Base-by-base conservation (phyloP, 1,140 invertebrate genomes). In the Macrosteles quadrilineatus region DNA sequence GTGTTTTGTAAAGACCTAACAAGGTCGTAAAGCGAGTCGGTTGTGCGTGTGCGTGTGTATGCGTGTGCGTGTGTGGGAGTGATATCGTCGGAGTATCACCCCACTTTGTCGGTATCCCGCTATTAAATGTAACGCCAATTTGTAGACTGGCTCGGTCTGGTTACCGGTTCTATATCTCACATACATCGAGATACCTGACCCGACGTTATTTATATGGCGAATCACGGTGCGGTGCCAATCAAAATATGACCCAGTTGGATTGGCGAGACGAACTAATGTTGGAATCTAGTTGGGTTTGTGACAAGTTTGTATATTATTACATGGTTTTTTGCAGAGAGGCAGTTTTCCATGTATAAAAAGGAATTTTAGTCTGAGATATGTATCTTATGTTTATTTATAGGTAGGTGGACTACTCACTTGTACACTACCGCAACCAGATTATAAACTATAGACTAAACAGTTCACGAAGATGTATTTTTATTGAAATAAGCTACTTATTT, bases 71-170 rank as follows among this genome's bases (percentile, higher is more conserved):
- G 47, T 50, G 47, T 50, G 21, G 47, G 47, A 50, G 47, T 6
- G 47, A 50, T 50, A 50, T 50, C 47, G 47, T 19, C 47, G 21
- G 47, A 4, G 21, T 9, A 50, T 50, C 14, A 50, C 14, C 21
- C 47, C 47, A 50, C 47, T 50, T 50, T 50, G 47, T 50, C 47
- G 47, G 47, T 50, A 50, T 50, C 47, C 47, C 47, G 47, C 47
- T 21, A 50, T 50, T 50, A 50, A 36, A 50, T 50, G 47, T 50
- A 50, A 50, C 47, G 14, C 47, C 47, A 50, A 50, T 50, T 50
- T 50, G 47, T 50, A 11, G 14, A 50, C 14, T 21, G 47, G 21
- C 47, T 21, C 47, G 47, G 14, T 19, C 47, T 3, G 47, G 47
- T 50, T 50, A 50, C 47, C 47, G 47, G 47, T 50, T 50, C 47